phyloP scores from a whole-genome alignment of 2,113 vertebrate genomes.

The Pipa parva region DNA sequence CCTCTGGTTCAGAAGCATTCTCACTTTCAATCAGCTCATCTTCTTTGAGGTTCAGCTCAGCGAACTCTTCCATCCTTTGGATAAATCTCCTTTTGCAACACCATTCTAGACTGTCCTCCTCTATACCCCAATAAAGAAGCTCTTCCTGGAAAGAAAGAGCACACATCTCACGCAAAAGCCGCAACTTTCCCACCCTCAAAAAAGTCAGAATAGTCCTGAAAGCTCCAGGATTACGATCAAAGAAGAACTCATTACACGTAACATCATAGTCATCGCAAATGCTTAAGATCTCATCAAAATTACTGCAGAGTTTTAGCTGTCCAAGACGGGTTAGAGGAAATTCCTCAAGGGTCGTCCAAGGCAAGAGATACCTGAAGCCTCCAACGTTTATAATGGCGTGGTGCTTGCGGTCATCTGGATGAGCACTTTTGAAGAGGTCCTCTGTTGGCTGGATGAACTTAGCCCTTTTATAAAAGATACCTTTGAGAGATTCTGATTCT shows the following conservation, averaged over 20 bases:
- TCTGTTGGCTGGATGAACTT: constrained; percentile 63
- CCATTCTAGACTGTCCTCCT: constrained; percentile 89
- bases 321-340: constrained; percentile 90
- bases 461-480: constrained; percentile 87
- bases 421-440: constrained; percentile 49
- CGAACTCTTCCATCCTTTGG: constrained; percentile 88
- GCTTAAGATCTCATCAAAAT: constrained; percentile 91
- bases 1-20: constrained; percentile 48
- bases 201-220: constrained; percentile 94
- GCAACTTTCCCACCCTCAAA: constrained; percentile 86
- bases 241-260: constrained; percentile 92
- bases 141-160: constrained; percentile 94
- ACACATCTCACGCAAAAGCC: constrained; percentile 87
- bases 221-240: constrained; percentile 90
- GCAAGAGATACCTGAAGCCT: constrained; percentile 87
- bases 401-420: constrained; percentile 69
- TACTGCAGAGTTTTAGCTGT: constrained; percentile 86
- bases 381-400: constrained; percentile 94
- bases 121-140: constrained; percentile 94
- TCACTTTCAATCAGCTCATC: constrained; percentile 71
- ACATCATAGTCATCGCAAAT: constrained; percentile 95
- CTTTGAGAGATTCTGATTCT: constrained; percentile 78
- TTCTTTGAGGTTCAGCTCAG: constrained; percentile 78
- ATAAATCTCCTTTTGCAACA: constrained; percentile 88
- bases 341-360: constrained; percentile 93